Evolutionary conservation across 2,113 vertebrate species (phyloP), one percentile per base, ranked within the genome.

Genomic region (Syrmaticus mikado): DNA sequence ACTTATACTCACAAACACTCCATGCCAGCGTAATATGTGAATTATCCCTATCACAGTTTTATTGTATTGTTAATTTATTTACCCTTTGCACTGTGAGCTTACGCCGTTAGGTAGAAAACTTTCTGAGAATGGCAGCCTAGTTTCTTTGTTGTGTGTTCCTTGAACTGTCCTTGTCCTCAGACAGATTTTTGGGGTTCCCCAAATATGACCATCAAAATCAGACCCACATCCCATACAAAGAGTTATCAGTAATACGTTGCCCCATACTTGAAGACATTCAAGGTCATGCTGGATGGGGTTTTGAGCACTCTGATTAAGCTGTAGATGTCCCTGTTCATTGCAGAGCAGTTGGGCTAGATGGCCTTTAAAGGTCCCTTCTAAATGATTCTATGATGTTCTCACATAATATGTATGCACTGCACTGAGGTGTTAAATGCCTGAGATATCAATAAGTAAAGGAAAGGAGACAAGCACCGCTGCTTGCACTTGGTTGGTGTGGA

Each of bases 11-110:
- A 46, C 1, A 2, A 36, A 64, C 5, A 36, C 67, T 61, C 85
- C 11, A 13, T 28, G 5, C 11, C 41, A 55, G 8, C 13, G 21
- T 1, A 40, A 12, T 4, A 5, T 15, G n/a, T 13, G 5, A n/a
- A 72, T 82, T 46, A 2, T 57, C 10, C 9, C 16, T 32, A 10
- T 15, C 10, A 24, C 8, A 43, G 50, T 40, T 66, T 45, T 75
- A 55, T 48, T 41, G 1, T 8, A 6, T 16, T 77, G 8, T 8
- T 71, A 45, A 60, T 92, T 74, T 52, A 62, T 78, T 89, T 81
- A 24, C 18, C 58, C 28, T 45, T 45, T 55, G 21, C 27, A 27
- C 62, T 19, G n/a, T 55, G 13, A 53, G 19, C 38, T 4, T 17
- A 21, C 34, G 5, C 62, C 64, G 19, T 66, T 74, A 58, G 13